Evolutionary conservation across 2,888 invertebrate species (phyloP), one percentile per base, ranked within the genome.

Genomic region (Cryptus viduatorius): DNA sequence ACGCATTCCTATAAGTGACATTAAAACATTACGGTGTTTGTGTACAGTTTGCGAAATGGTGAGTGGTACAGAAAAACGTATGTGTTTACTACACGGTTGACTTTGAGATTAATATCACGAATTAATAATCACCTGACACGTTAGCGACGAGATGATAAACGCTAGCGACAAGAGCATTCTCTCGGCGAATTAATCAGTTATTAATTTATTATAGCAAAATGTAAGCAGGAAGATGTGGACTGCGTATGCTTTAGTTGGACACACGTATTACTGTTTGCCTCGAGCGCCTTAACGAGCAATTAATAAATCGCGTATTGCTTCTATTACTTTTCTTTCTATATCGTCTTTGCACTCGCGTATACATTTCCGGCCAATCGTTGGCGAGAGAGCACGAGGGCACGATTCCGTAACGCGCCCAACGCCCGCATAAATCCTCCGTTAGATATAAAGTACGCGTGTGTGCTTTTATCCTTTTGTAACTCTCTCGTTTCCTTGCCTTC

Each of bases 351-450:
- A 72, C 82, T 76, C 73, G 59, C 90, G 90, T 92, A 90, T 92
- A 90, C 91, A 90, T 91, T 91, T 92, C 91, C 91, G 87, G 90
- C 89, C 90, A 91, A 92, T 80, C 90, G 92, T 91, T 59, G 16
- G 90, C 90, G 89, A 88, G 90, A 88, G 89, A 89, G 88, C 89
- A 88, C 88, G 87, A 85, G 86, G 84, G 87, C 88, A 88, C 88
- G 37, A 83, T 80, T 82, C 82, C 78, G 67, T 84, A 84, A 79
- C 84, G 68, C 61, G 82, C 80, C 83, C 82, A 83, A 85, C 87
- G 87, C 88, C 88, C 89, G 88, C 88, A 88, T 89, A 89, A 89
- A 89, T 89, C 87, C 83, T 87, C 83, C 67, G 46, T 75, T 4
- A 72, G 72, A 68, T 75, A 31, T 14, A 31, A 77, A 79, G 84